Evolutionary conservation across 2,797 vertebrate genomes (phyloP).

Genomic region (Synanceia verrucosa): DNA sequence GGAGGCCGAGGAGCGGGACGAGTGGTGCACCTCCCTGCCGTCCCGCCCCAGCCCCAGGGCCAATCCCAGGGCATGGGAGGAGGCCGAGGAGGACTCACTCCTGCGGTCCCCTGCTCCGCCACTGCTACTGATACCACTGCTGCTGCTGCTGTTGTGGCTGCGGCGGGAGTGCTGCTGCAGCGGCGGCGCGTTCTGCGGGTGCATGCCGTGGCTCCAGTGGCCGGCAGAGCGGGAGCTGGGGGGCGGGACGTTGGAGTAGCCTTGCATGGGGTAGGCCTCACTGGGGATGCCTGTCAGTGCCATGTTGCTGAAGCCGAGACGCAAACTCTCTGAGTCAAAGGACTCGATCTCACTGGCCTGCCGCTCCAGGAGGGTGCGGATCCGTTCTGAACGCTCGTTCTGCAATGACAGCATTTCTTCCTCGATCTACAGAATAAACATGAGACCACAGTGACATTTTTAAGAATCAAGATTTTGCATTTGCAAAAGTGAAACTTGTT

Average conservation of each 20-base stretch:
- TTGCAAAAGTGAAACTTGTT: background rate
- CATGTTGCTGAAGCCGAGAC: constrained; percentile 92
- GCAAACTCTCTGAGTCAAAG: constrained; percentile 92
- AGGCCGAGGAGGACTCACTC: constrained; percentile 71
- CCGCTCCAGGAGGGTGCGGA: constrained; percentile 90
- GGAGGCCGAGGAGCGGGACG: constrained; percentile 81
- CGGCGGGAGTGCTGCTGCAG: constrained; percentile 83
- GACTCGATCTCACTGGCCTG: constrained; percentile 92
- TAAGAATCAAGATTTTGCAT: background rate
- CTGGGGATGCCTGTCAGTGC: constrained; percentile 88
- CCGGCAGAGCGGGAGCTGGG: constrained; percentile 83
- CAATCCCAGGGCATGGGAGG: constrained; percentile 69
- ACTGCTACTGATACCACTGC: constrained; percentile 34
- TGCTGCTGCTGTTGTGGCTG: constrained; percentile 75
- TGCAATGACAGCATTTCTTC: constrained; percentile 94
- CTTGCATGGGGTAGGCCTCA: constrained; percentile 89
- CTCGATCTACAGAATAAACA: constrained; percentile 83
- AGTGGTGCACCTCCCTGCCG: constrained; percentile 74
- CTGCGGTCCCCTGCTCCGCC: constrained; percentile 66
- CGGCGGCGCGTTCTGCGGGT: constrained; percentile 76
- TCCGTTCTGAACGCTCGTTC: constrained; percentile 91
- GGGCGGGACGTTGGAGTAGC: constrained; percentile 85
- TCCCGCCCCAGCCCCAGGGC: constrained; percentile 68
- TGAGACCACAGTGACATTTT: background rate
- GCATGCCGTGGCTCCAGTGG: constrained; percentile 90